Base-by-base conservation (phyloP, 2,113 vertebrate species). In the Indri indri region DNA sequence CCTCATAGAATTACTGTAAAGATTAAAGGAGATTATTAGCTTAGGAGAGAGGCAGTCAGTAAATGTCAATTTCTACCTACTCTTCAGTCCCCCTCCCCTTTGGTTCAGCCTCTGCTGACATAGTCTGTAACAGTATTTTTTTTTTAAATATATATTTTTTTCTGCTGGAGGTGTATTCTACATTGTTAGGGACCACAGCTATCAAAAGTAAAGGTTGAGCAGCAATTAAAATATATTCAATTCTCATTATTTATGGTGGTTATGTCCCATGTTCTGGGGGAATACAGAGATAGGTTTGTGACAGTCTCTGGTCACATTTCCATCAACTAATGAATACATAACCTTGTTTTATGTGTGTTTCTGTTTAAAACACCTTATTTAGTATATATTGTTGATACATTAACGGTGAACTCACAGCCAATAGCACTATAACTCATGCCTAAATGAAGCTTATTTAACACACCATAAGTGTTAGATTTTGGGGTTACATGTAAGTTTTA, bases 401-500 rank as follows among this genome's bases (percentile, higher is more conserved):
- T 45, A 57, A 45, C 83, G 82, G 42, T 32, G 66, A 91, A 42
- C 14, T 70, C 12, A 8, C 0, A 22, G 71, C 14, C 42, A 90
- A 4, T 23, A 65, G 6, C 27, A 59, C 34, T 77, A 1, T 47
- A 50, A 73, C 66, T 61, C 61, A 42, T 34, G 79, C 32, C 8
- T 57, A 66, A 68, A 54, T 77, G 22, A 73, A 90, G 57, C 16
- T 68, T 50, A 10, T 12, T 42, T 90, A 88, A 47, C 20, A 32
- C 6, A 54, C 22, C 3, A 1, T 47, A 22, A 87, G 42, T 82
- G 52, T 85, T 90, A 80, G 45, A 52, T 73, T 90, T 91, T 30
- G 37, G 73, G 70, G 27, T 94, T 42, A 68, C 27, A 30, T 79
- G 47, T 27, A 86, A 20, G 73, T 97, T 90, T 96, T 92, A 90